These are phyloP conservation scores for Zootermopsis nevadensis DNA, from an alignment of 2,888 invertebrate species.

Conservation along the genomic window DNA sequence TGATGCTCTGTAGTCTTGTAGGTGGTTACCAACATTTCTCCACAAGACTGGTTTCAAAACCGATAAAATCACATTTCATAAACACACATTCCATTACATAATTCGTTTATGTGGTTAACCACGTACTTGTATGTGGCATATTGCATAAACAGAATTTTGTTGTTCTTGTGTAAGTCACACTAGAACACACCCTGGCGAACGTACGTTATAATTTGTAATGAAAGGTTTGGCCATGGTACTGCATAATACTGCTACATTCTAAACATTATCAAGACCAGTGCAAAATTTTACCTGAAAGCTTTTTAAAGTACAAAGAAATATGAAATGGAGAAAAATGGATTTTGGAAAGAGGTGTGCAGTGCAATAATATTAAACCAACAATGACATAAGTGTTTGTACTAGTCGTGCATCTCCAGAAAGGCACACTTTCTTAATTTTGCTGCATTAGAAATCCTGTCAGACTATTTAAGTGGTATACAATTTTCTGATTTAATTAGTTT, in stretches of 20 bases:
- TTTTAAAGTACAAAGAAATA: slow-evolving; percentile 35
- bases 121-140: background rate
- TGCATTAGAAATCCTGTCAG: background rate
- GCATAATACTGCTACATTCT: background rate
- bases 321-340: slow-evolving; percentile 16
- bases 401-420: slow-evolving; percentile 28
- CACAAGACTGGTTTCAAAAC: too few relatives aligned
- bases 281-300: slow-evolving; percentile 25
- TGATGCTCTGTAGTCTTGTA: too few relatives aligned
- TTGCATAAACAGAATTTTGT: background rate
- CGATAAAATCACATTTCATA: too few relatives aligned
- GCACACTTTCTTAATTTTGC: background rate
- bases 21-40: too few relatives aligned
- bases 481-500: slow-evolving; percentile 1
- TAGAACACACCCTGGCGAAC: background rate
- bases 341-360: slow-evolving; percentile 47
- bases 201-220: background rate
- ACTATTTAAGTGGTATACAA: background rate
- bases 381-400: slow-evolving; percentile 34
- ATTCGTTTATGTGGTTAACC: background rate
- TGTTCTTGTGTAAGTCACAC: background rate
- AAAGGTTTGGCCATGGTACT: background rate
- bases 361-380: slow-evolving; percentile 45
- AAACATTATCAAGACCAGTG: background rate
- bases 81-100: slow-evolving; percentile 30